Percentiles rank a stretch among this genome's conserved stretches.
These are phyloP conservation scores for Euwallacea similis DNA, from an alignment of 1,140 invertebrate genomes.

Conservation along the genomic window DNA sequence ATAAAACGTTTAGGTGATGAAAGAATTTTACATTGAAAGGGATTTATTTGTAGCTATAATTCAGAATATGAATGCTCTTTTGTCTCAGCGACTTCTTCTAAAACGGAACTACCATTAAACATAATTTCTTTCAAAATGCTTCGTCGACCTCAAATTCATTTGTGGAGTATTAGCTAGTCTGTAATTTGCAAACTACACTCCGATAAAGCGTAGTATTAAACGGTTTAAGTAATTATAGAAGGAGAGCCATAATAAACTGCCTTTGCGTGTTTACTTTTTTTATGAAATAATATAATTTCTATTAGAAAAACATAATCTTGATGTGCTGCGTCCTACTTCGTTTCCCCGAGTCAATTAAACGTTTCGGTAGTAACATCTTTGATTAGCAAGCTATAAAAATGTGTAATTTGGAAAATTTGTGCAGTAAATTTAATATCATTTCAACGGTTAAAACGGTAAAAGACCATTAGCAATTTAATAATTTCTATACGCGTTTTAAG, in stretches of 20 bases:
- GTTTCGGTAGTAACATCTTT: background rate
- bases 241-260: background rate
- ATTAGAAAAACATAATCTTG: background rate
- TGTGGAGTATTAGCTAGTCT: background rate
- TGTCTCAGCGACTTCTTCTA: no score
- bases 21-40: no score
- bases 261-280: slow-evolving; percentile 17
- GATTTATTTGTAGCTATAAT: no score
- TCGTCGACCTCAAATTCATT: slow-evolving; percentile 14
- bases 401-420: background rate
- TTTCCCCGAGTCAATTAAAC: background rate
- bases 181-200: slow-evolving; percentile 14
- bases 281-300: slow-evolving; percentile 7
- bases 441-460: background rate
- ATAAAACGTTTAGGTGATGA: no score
- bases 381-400: background rate
- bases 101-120: no score
- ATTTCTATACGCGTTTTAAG: no score
- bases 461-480: background rate
- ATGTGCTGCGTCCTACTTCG: background rate
- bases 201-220: slow-evolving; percentile 15
- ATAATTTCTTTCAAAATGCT: background rate
- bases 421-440: background rate
- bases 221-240: slow-evolving; percentile 7
- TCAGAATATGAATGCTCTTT: no score